Conservation (phyloP, 1,140 invertebrate genomes). For the Apis florea region DNA sequence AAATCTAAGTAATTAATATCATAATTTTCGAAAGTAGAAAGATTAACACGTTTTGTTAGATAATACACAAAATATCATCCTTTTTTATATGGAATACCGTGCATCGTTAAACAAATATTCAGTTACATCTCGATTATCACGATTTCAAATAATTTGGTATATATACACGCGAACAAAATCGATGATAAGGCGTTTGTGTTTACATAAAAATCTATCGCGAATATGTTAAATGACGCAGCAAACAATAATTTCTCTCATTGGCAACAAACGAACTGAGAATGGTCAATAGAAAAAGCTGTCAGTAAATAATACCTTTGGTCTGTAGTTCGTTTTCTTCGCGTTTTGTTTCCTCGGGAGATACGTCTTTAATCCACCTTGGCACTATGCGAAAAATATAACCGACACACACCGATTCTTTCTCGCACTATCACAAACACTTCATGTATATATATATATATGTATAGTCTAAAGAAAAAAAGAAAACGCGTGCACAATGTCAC, state of each 20-base stretch:
- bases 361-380: conserved; percentile 63
- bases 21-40: background rate
- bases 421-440: conserved; percentile 45
- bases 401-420: conserved; percentile 51
- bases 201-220: conserved; percentile 15
- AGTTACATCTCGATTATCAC: background rate
- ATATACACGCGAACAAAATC: background rate
- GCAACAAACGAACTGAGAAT: background rate
- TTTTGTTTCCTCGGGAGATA: background rate
- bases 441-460: background rate
- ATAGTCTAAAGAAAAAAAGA: conserved; percentile 11
- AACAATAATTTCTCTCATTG: conserved; percentile 5
- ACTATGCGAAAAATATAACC: conserved; percentile 48
- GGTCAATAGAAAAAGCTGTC: conserved; percentile 3
- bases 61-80: background rate
- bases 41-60: background rate
- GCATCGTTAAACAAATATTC: background rate
- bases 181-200: background rate
- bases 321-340: background rate
- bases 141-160: background rate
- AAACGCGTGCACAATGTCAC: conserved; percentile 55
- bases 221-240: conserved; percentile 6
- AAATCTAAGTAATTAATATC: conserved; percentile 3
- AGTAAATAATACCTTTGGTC: conserved; percentile 20
- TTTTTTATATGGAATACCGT: background rate